phyloP scores from a whole-genome alignment of 1,140 invertebrate species.

The Grapholita molesta region DNA sequence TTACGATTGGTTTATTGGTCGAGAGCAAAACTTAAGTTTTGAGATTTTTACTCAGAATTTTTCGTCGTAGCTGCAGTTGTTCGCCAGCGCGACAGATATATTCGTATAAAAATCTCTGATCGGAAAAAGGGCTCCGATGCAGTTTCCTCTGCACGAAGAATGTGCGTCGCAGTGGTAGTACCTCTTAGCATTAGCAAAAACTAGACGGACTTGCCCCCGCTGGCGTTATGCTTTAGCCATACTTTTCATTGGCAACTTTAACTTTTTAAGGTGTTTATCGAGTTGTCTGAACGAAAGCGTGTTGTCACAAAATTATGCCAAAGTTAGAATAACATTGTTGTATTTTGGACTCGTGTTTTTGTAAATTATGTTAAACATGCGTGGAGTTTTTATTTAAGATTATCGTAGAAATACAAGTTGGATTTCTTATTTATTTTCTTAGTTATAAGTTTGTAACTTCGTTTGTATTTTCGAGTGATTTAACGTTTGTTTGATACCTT shows the following conservation, averaged over 20 bases:
- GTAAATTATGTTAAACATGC: background rate
- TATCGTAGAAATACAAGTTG: background rate
- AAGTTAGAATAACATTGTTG: slow-evolving; percentile 49
- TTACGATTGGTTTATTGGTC: too few relatives aligned
- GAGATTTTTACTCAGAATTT: too few relatives aligned
- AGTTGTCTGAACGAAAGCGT: slow-evolving; percentile 3
- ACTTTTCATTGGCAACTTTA: background rate
- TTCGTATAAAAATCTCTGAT: too few relatives aligned
- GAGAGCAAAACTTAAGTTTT: too few relatives aligned
- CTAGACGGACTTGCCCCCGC: background rate
- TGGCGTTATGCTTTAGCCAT: background rate
- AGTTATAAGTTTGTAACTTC: background rate
- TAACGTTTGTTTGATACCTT: slow-evolving; percentile 3
- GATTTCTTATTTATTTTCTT: background rate
- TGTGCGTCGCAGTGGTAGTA: background rate
- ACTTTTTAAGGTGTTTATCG: background rate
- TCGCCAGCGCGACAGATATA: too few relatives aligned
- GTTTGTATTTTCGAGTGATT: background rate
- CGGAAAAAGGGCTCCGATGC: too few relatives aligned
- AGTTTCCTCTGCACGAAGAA: background rate
- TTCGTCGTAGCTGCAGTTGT: too few relatives aligned
- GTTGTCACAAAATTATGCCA: slow-evolving; percentile 58
- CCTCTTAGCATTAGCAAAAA: background rate
- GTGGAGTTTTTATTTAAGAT: background rate
- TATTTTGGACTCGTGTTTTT: slow-evolving; percentile 17